phyloP scores from a whole-genome alignment of 2,888 invertebrate genomes.

The Brachylomia viminalis region DNA sequence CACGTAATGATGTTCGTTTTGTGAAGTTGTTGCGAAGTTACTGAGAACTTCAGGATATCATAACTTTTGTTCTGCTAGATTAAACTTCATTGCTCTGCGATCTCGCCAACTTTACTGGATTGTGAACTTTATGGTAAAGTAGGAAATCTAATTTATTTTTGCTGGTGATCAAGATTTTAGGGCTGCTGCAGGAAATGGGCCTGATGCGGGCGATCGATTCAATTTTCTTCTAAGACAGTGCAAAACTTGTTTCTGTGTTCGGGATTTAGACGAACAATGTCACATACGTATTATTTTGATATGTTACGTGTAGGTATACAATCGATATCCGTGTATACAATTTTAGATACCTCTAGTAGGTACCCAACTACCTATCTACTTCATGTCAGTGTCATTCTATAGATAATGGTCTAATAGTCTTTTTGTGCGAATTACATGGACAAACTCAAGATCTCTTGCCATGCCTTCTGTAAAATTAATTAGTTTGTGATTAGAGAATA shows the following conservation, averaged over 20 bases:
- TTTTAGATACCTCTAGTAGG: too few species aligned
- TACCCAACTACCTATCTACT: too few species aligned
- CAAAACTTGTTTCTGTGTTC: neutral
- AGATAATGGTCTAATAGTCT: too few species aligned
- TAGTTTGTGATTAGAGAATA: neutral
- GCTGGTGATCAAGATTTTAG: slow-evolving; percentile 25
- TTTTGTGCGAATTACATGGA: too few species aligned
- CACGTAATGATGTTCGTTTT: slow-evolving; percentile 59
- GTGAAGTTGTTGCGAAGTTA: slow-evolving; percentile 42
- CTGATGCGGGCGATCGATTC: neutral
- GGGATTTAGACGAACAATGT: neutral
- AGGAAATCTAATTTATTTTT: slow-evolving; percentile 43
- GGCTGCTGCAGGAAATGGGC: neutral
- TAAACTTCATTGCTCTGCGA: slow-evolving; percentile 53
- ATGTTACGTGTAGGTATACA: too few species aligned
- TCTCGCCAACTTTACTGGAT: slow-evolving; percentile 41
- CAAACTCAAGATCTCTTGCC: neutral
- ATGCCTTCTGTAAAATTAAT: neutral
- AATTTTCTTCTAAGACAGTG: neutral
- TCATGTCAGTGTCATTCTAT: too few species aligned
- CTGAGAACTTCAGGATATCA: slow-evolving; percentile 42
- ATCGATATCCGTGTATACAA: too few species aligned
- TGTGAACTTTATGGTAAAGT: slow-evolving; percentile 31
- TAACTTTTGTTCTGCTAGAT: slow-evolving; percentile 60
- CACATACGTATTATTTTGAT: too few species aligned